A percentile compares a stretch with the other conserved stretches of the same genome.
Evolutionary conservation across 2,797 vertebrate species (phyloP).

Genomic region (Chaetodon trifasciatus): DNA sequence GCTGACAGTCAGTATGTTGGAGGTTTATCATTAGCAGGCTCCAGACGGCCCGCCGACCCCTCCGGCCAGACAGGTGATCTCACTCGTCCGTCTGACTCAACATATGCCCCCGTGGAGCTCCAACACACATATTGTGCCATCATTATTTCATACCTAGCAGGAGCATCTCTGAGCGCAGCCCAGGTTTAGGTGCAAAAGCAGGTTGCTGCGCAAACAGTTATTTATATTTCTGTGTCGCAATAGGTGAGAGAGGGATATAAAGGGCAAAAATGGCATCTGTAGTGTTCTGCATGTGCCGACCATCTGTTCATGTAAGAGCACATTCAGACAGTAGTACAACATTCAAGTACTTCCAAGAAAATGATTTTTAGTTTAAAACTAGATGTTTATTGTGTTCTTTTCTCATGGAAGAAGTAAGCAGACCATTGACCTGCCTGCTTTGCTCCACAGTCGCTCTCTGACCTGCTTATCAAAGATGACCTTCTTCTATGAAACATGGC

Average conservation of each 20-base stretch:
- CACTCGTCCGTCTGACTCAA: constrained; percentile 69
- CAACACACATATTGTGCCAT: constrained; percentile 72
- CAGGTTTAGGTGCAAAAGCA: constrained; percentile 64
- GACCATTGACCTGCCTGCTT: background rate
- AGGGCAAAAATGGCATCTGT: background rate
- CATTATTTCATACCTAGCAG: constrained; percentile 81
- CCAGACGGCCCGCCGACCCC: constrained; percentile 73
- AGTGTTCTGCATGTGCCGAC: constrained; percentile 21
- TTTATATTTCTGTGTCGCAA: background rate
- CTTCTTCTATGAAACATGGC: background rate
- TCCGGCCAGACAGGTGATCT: constrained; percentile 77
- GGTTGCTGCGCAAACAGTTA: constrained; percentile 34
- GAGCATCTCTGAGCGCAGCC: constrained; percentile 42
- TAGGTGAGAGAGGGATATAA: constrained; percentile 34
- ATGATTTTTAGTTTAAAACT: background rate
- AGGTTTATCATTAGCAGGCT: constrained; percentile 78
- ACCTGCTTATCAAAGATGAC: background rate
- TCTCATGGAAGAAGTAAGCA: background rate
- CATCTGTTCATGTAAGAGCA: constrained; percentile 45
- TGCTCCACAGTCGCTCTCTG: background rate
- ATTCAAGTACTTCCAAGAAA: background rate
- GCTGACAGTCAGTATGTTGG: constrained; percentile 74
- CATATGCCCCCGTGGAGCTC: constrained; percentile 67
- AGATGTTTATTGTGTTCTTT: background rate
- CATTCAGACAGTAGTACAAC: background rate